Base-by-base conservation (phyloP, 2,113 vertebrate genomes). In the Pongo abelii region DNA sequence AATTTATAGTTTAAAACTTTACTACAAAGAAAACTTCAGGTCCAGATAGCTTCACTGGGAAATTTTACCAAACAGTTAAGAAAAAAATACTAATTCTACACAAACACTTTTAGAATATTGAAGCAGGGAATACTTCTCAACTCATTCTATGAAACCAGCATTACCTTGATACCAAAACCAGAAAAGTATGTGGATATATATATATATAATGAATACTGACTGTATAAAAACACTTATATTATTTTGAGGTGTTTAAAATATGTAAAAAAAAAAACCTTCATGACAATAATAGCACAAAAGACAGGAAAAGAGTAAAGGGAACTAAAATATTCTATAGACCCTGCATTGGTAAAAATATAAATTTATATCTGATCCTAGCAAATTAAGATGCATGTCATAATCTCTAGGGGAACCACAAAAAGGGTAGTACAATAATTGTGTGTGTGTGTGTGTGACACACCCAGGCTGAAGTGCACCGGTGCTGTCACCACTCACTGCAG, bases 1-100 rank as follows among this genome's bases (percentile, higher is more conserved):
- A 52, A 92, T 55, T 89, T 94, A 77, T 40, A 75, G 18, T 59
- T 96, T 67, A 94, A 87, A 95, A 64, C 2, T 14, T 92, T 89
- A 57, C 55, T 80, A 55, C 35, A 75, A 84, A 84, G 61, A 93
- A 80, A 90, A 64, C 38, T 88, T 84, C 18, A 77, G 40, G 32
- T 20, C 55, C 30, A 61, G 48, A 57, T 48, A 32, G 23, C 30
- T 46, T 88, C 67, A 52, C 27, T 80, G 67, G 48, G 11, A 32
- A 92, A 93, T 70, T 67, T 75, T 77, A 74, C 22, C 80, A 79
- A 85, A 72, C 38, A 57, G 72, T 70, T 67, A 92, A 46, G 69
- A 93, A 35, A 69, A 93, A 85, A 77, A 83, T 57, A 35, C 11
- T 57, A 74, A 27, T 91, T 84, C 35, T 85, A 50, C 40, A 92